Evolutionary conservation across 1,140 invertebrate species (phyloP).

Genomic region (Cardiocondyla obscurior): DNA sequence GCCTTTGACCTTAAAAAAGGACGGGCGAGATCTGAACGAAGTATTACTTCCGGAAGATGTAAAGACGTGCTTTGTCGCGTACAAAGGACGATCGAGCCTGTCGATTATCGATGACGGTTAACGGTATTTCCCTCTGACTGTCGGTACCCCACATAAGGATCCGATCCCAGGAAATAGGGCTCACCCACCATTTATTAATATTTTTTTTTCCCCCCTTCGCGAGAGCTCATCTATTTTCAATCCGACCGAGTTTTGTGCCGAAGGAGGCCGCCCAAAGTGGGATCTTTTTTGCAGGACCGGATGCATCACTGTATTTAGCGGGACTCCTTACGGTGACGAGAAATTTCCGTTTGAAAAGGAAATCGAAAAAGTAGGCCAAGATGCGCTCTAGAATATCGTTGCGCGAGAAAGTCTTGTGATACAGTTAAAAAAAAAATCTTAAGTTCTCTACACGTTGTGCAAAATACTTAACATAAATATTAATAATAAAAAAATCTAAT

Average conservation of each 20-base stretch:
- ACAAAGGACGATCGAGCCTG: constrained; percentile 62
- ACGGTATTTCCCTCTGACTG: constrained; percentile 72
- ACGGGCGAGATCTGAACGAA: constrained; percentile 28
- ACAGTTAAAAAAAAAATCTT: background rate
- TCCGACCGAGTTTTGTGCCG: constrained; percentile 60
- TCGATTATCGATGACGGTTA: constrained; percentile 73
- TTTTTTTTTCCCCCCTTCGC: constrained; percentile 70
- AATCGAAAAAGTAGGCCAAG: constrained; percentile 54
- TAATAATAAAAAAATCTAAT: too few relatives aligned
- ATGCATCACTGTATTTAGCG: constrained; percentile 58
- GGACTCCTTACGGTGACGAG: constrained; percentile 58
- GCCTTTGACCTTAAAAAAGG: background rate
- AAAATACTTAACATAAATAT: too few relatives aligned
- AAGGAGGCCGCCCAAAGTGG: constrained; percentile 27
- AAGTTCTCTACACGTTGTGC: background rate
- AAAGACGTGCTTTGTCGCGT: constrained; percentile 59
- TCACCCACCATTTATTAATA: constrained; percentile 77
- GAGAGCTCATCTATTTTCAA: background rate
- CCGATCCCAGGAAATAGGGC: constrained; percentile 73
- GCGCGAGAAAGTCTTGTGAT: background rate
- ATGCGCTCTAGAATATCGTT: background rate
- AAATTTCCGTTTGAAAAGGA: constrained; percentile 54
- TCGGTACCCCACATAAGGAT: constrained; percentile 58
- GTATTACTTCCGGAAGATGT: constrained; percentile 28
- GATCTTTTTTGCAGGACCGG: constrained; percentile 64